Percentiles rank a stretch among this genome's conserved stretches.
Evolutionary conservation across 2,888 invertebrate genomes (phyloP).

Genomic region (Melinopterus prodromus): DNA sequence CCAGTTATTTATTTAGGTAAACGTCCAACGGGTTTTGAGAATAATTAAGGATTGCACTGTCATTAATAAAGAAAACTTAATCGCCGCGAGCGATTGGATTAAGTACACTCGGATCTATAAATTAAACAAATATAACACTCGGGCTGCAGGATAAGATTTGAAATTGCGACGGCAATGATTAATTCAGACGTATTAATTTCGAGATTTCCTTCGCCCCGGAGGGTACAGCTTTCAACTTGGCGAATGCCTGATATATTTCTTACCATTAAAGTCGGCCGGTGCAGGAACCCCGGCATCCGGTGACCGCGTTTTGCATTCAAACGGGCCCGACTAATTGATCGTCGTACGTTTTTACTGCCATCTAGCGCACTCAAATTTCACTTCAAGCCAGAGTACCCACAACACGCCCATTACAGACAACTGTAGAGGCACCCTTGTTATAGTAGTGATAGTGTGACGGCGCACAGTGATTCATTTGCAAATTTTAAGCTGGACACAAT

Average conservation of each 20-base stretch:
- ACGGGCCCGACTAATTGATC: slow-evolving; percentile 31
- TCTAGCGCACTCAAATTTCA: not conserved
- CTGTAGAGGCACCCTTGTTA: not conserved
- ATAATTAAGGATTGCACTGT: not conserved
- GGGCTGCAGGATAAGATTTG: slow-evolving; percentile 31
- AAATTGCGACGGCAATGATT: slow-evolving; percentile 33
- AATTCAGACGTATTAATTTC: slow-evolving; percentile 38
- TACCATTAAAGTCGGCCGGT: slow-evolving; percentile 33
- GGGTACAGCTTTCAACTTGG: slow-evolving; percentile 21
- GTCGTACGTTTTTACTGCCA: not conserved
- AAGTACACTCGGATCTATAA: slow-evolving; percentile 16
- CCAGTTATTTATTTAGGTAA: too few relatives aligned
- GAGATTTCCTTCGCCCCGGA: slow-evolving; percentile 28
- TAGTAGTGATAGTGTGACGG: too few relatives aligned
- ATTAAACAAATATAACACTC: slow-evolving; percentile 30
- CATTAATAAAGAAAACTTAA: not conserved
- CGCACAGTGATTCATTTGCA: too few relatives aligned
- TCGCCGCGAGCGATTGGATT: not conserved
- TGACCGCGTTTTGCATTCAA: slow-evolving; percentile 33
- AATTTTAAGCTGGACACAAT: too few relatives aligned
- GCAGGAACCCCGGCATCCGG: slow-evolving; percentile 29
- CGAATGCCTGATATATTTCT: slow-evolving; percentile 35
- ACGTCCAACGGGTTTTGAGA: not conserved
- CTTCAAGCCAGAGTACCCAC: not conserved
- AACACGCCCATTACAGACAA: not conserved